Base-by-base conservation (phyloP, 2,888 invertebrate genomes). In the Clanis bilineata region DNA sequence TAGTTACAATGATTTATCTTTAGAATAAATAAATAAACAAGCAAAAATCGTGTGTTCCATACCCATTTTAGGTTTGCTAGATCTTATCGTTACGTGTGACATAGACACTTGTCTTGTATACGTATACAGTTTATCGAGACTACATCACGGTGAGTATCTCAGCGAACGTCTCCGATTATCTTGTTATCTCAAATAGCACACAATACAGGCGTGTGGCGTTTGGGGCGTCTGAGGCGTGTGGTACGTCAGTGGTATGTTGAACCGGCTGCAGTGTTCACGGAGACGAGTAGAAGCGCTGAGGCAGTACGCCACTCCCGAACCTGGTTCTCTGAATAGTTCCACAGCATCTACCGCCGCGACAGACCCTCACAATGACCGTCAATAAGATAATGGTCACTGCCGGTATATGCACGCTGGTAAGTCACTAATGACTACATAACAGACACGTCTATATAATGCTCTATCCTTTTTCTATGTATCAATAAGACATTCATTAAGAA, bases 161-260 rank as follows among this genome's bases (percentile, higher is more conserved):
- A 59, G 55, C 23, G 15, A 55, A 23, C 54, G 55, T 59, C 56
- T 44, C 21, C 44, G 36, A 39, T 59, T 59, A 59, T 59, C 59
- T 55, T 56, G 28, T 59, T 59, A 59, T 59, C 59, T 56, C 22
- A 28, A 38, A 51, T 51, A 51, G 51, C 51, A 10, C 41, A 41
- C 51, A 51, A 10, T 32, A 18, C 15, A 15, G 10, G 32, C 28
- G 32, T 32, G 51, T 23, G 43, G 36, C 9, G 44, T 15, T 25
- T 36, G 36, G 12, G 36, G 36, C 36, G 36, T 36, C 12, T 36
- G 36, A 36, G 18, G 12, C 55, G 57, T 21, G 23, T 72, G 68
- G 64, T 44, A 36, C 64, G 68, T 68, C 77, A 80, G 80, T 80
- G 73, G 72, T 74, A 79, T 78, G 77, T 73, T 80, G 73, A 66